phyloP scores from a whole-genome alignment of 2,113 vertebrate species.

The Meles meles region DNA sequence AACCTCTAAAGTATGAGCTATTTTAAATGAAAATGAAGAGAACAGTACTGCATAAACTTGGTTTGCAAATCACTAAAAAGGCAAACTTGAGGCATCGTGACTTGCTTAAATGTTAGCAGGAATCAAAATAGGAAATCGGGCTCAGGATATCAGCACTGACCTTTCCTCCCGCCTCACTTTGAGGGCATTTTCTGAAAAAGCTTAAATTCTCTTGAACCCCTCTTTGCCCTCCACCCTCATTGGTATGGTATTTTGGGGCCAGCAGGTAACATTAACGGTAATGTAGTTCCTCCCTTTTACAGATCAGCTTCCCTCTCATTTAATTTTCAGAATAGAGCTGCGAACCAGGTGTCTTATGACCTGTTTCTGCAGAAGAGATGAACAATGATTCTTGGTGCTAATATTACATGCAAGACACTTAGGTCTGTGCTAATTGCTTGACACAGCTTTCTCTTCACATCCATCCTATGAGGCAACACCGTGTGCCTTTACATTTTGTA shows the following conservation, averaged over 20 bases:
- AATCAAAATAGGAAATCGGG: background rate
- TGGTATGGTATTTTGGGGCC: background rate
- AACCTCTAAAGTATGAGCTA: background rate
- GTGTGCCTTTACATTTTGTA: background rate
- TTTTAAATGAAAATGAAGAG: background rate
- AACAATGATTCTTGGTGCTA: too few species aligned
- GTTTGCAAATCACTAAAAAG: background rate
- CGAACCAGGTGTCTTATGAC: background rate
- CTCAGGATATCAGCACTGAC: background rate
- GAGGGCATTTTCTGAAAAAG: background rate
- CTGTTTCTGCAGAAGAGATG: background rate
- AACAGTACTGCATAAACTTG: too few species aligned
- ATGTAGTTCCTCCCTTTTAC: background rate
- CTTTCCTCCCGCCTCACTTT: fast-evolving
- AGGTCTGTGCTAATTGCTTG: too few species aligned
- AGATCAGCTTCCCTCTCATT: background rate
- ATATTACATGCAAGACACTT: too few species aligned
- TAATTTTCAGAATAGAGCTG: background rate
- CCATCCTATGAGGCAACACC: background rate
- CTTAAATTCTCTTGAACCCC: background rate
- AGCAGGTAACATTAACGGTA: too few species aligned
- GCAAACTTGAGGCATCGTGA: background rate
- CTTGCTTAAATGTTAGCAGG: background rate
- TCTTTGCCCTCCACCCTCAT: too few species aligned
- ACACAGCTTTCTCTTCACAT: background rate